A percentile compares a stretch with the other conserved stretches of the same genome.
Conservation (phyloP, 2,797 vertebrate genomes). For the Discoglossus pictus region DNA sequence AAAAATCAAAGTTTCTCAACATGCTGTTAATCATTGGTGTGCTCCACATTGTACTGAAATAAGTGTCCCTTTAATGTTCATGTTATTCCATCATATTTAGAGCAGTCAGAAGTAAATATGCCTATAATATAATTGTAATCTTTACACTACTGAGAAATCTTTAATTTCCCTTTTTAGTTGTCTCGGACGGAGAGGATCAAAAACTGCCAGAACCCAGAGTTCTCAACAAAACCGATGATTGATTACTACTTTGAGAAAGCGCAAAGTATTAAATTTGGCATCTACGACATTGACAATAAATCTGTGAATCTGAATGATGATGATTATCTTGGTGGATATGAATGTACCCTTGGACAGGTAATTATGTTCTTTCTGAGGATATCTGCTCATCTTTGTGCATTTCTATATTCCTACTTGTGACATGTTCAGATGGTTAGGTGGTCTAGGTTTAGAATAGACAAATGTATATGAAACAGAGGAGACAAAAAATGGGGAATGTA, state of each 20-base stretch:
- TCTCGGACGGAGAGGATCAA: constrained; percentile 79
- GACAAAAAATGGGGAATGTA: no score
- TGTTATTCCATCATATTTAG: no score
- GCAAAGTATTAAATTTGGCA: constrained; percentile 82
- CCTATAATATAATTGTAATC: no score
- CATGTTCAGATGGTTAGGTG: no score
- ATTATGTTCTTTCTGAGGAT: accelerated
- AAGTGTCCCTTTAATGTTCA: no score
- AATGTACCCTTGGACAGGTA: constrained; percentile 90
- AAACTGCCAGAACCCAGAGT: constrained; percentile 83
- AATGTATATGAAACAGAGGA: no score
- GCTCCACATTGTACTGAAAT: no score
- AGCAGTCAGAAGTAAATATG: no score
- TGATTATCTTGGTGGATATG: constrained; percentile 87
- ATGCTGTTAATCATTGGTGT: no score
- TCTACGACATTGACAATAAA: constrained; percentile 92
- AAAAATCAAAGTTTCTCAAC: no score
- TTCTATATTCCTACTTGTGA: neutral
- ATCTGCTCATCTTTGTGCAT: neutral
- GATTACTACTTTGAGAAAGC: constrained; percentile 90
- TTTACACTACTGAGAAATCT: no score
- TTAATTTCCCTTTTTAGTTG: constrained; percentile 69
- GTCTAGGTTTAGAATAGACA: no score
- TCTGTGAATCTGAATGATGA: constrained; percentile 79
- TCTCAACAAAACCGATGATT: constrained; percentile 81